Evolutionary conservation across 2,113 vertebrate species (phyloP).

Genomic region (Gymnorhina tibicen): DNA sequence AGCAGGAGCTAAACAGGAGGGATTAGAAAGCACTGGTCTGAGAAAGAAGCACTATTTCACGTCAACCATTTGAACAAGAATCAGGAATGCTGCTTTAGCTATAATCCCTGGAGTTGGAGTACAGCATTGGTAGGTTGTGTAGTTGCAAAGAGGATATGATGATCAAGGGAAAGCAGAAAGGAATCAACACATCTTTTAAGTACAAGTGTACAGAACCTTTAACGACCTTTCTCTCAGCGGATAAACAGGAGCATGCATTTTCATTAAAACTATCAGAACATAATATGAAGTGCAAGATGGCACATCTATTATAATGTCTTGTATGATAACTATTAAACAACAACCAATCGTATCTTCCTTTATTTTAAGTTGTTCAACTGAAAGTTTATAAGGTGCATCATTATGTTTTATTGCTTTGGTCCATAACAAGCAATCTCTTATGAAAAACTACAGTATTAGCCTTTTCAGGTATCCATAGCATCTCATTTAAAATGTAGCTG

Average conservation of each 20-base stretch:
- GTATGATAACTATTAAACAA: background rate
- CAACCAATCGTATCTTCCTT: background rate
- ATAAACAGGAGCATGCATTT: background rate
- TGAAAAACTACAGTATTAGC: background rate
- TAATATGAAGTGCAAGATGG: background rate
- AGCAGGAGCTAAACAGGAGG: background rate
- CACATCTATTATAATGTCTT: background rate
- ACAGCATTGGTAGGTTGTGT: background rate
- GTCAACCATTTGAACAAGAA: background rate
- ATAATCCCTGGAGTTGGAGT: background rate
- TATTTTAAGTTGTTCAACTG: background rate
- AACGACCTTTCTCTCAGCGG: background rate
- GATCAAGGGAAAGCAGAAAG: background rate
- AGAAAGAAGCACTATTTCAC: background rate
- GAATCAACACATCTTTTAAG: background rate
- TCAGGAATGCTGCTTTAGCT: background rate
- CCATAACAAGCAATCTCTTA: background rate
- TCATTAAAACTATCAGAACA: background rate
- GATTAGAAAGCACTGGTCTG: background rate
- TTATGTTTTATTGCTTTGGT: background rate
- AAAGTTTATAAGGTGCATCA: background rate
- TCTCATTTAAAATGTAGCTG: background rate
- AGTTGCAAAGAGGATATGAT: background rate
- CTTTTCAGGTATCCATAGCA: background rate
- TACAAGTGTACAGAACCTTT: background rate